Evolutionary conservation across 2,113 vertebrate genomes (phyloP).

Genomic region (Cryptomyrus ogoouensis): DNA sequence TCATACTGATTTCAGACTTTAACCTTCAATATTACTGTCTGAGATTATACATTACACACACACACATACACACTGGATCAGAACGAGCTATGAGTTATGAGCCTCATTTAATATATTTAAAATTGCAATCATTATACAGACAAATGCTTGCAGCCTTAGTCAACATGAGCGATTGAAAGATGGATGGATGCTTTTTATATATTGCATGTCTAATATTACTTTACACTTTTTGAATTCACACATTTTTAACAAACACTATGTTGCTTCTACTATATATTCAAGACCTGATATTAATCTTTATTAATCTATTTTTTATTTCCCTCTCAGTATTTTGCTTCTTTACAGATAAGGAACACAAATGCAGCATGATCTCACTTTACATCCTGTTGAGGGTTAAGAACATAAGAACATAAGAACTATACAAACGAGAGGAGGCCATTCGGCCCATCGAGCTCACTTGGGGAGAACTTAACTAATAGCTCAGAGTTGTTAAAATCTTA

Average conservation of each 20-base stretch:
- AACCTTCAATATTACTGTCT: too few species aligned
- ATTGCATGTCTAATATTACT: not conserved
- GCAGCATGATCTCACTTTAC: not conserved
- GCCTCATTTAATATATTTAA: not conserved
- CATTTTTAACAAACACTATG: not conserved
- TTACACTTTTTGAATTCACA: not conserved
- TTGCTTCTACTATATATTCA: too few species aligned
- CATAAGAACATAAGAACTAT: too few species aligned
- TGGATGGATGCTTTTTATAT: not conserved
- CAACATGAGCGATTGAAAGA: not conserved
- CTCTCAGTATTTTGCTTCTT: not conserved
- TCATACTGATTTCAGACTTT: too few species aligned
- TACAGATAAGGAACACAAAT: not conserved
- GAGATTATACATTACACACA: too few species aligned
- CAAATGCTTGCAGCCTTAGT: not conserved
- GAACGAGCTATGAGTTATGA: not conserved
- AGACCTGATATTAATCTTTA: not conserved
- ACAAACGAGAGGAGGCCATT: too few species aligned
- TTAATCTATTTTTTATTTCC: not conserved
- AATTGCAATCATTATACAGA: not conserved
- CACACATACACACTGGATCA: not conserved
- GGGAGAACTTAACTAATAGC: too few species aligned
- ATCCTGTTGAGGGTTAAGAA: not conserved
- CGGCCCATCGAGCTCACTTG: too few species aligned
- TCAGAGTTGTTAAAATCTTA: too few species aligned